A percentile compares a stretch with the other conserved stretches of the same genome.
Evolutionary conservation across 2,113 vertebrate genomes (phyloP).

Genomic region (Galemys pyrenaicus): DNA sequence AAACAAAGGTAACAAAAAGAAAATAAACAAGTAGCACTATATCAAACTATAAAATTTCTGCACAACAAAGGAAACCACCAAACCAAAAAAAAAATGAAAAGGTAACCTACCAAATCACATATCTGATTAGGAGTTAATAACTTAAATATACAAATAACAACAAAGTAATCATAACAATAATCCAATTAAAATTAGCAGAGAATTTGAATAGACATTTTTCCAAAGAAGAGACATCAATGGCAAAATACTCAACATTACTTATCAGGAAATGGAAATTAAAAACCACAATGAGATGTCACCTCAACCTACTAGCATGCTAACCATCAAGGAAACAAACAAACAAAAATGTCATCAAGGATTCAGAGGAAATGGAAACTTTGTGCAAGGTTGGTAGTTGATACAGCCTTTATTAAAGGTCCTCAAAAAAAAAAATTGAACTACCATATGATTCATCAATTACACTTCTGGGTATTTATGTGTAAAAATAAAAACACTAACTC

Average conservation of each 20-base stretch:
- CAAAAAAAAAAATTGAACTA: background rate
- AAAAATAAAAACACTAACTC: background rate
- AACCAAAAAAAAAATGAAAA: background rate
- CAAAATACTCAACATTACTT: background rate
- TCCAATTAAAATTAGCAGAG: background rate
- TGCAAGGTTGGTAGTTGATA: background rate
- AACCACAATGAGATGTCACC: background rate
- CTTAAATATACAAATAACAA: background rate
- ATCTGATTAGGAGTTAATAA: background rate
- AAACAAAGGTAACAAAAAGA: background rate
- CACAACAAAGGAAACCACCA: background rate
- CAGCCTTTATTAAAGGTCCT: background rate
- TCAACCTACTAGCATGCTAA: background rate
- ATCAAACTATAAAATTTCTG: background rate
- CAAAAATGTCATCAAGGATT: background rate
- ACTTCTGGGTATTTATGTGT: background rate
- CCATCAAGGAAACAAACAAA: background rate
- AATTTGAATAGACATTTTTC: background rate
- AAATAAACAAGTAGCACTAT: background rate
- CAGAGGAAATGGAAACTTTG: background rate
- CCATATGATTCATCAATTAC: background rate
- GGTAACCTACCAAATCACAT: background rate
- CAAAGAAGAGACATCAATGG: background rate
- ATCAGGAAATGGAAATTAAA: background rate
- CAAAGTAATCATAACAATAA: background rate